A percentile compares a stretch with the other conserved stretches of the same genome.
Conservation (phyloP, 23 tunicate species). For the Trididemnum clinides region DNA sequence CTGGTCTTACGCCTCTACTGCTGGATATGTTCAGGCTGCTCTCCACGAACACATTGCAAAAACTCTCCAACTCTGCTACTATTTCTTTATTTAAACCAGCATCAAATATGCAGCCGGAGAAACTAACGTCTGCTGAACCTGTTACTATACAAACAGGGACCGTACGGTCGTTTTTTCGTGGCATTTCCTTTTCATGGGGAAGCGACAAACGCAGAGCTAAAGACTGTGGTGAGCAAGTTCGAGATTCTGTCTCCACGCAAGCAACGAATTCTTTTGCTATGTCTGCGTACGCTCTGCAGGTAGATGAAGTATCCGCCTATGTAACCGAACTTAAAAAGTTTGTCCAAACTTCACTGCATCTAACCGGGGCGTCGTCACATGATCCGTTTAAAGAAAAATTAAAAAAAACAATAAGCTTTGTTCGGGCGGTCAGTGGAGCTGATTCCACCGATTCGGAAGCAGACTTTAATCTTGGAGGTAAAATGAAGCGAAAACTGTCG, state of each 20-base stretch:
- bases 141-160: neutral
- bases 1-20: neutral
- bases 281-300: constrained; percentile 3
- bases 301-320: constrained; percentile 42
- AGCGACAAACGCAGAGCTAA: constrained; percentile 38
- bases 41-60: neutral
- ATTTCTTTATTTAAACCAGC: neutral
- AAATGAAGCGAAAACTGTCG: constrained; percentile 33
- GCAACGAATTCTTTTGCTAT: neutral
- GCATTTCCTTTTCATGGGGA: constrained; percentile 64
- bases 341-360: constrained; percentile 29
- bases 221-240: constrained; percentile 17
- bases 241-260: constrained; percentile 25
- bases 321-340: constrained; percentile 19
- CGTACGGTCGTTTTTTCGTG: constrained; percentile 69
- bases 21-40: neutral
- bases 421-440: constrained; percentile 37
- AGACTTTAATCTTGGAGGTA: neutral
- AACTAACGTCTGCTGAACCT: neutral
- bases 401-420: constrained; percentile 12
- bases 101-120: neutral
- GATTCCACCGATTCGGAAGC: constrained; percentile 46
- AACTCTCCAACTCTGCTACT: neutral
- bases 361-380: constrained; percentile 45
- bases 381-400: constrained; percentile 25